phyloP scores from a whole-genome alignment of 1,140 invertebrate genomes.

The Achroia grisella region DNA sequence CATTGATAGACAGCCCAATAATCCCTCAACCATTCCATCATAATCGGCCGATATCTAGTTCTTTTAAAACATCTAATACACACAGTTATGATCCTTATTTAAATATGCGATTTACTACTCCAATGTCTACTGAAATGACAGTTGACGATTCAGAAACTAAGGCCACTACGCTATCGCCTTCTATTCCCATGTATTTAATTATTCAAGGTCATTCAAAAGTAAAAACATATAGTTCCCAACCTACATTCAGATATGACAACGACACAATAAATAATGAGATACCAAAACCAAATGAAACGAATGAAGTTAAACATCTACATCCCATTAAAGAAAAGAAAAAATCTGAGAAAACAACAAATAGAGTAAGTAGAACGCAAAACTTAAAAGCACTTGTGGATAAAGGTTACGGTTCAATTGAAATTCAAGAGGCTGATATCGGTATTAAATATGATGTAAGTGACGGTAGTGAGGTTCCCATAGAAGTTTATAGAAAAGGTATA shows the following conservation, averaged over 20 bases:
- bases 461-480: slow-evolving; percentile 62
- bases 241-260: slow-evolving; percentile 26
- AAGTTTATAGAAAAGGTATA: slow-evolving; percentile 75
- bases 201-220: slow-evolving; percentile 89
- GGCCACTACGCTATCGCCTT: slow-evolving; percentile 76
- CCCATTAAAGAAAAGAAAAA: slow-evolving; percentile 60
- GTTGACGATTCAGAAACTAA: slow-evolving; percentile 78
- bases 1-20: slow-evolving; percentile 39
- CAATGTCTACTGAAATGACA: slow-evolving; percentile 49
- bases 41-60: slow-evolving; percentile 38
- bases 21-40: slow-evolving; percentile 38
- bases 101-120: slow-evolving; percentile 55
- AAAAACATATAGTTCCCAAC: slow-evolving; percentile 82
- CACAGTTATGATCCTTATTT: slow-evolving; percentile 57
- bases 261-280: slow-evolving; percentile 37
- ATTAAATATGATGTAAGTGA: slow-evolving; percentile 74
- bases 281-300: slow-evolving; percentile 67
- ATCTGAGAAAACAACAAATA: slow-evolving; percentile 23
- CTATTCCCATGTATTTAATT: slow-evolving; percentile 82
- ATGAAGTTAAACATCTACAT: slow-evolving; percentile 76
- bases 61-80: slow-evolving; percentile 38
- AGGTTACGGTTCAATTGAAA: slow-evolving; percentile 62
- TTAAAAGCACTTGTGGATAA: slow-evolving; percentile 50
- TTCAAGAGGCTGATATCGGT: slow-evolving; percentile 73
- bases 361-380: slow-evolving; percentile 39